Base-by-base conservation (phyloP, 2,113 vertebrate species). In the Isurus oxyrinchus region DNA sequence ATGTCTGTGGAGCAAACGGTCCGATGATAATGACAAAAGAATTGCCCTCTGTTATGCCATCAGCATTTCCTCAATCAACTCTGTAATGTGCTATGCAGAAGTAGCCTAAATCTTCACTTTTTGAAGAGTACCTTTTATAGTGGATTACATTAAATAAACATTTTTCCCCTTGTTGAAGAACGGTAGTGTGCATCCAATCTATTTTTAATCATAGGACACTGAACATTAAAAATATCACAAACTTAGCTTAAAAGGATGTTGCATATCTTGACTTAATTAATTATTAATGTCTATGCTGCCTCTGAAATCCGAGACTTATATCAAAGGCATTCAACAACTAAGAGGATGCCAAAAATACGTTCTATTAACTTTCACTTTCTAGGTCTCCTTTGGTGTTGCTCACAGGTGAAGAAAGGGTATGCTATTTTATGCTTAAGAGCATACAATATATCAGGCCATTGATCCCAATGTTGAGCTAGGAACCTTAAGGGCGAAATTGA, bases 281-380 rank as follows among this genome's bases (percentile, higher is more conserved):
- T 61, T 93, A 61, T 93, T 93, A 61, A 93, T n/a, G 13, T 93
- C 94, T 23, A 69, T 67, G 40, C 94, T 95, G 66, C 44, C 94
- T 25, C 40, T 69, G 94, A 95, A 95, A 69, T 67, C 63, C 69
- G 94, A 31, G 63, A 14, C 63, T 69, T 66, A 69, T 69, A 61
- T 91, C 40, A 95, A 95, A 95, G 63, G 66, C n/a, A 69, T 66
- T 95, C 66, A 69, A n/a, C n/a, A 95, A 93, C 3, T n/a, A 1
- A 61, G 57, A 61, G 31, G 57, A n/a, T 93, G 88, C 55, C 88
- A 93, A 93, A 93, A 93, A 93, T 93, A 93, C 61, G 35, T 93
- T 93, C 88, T 35, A 16, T 61, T 59, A 35, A 93, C 31, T 91
- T n/a, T 16, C 55, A 59, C 88, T 40, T n/a, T 35, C 27, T 35